Conservation (phyloP, 2,797 vertebrate genomes). For the Pagetopsis macropterus region DNA sequence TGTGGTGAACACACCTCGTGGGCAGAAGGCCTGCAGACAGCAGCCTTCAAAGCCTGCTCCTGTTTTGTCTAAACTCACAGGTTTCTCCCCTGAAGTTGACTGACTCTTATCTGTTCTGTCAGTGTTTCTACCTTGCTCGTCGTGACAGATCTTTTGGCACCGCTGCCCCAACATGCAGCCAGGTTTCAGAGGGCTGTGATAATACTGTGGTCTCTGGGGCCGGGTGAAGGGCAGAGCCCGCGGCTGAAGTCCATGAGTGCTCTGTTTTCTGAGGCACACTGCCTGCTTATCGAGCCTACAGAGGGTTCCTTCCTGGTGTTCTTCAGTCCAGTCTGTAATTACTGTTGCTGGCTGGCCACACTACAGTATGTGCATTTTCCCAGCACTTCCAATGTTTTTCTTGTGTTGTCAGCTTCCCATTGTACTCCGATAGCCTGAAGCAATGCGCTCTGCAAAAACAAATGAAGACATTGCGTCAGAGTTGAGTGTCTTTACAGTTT, state of each 20-base stretch:
- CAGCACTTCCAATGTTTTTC: conserved; percentile 76
- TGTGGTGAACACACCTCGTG: conserved; percentile 52
- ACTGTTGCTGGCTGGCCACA: conserved; percentile 58
- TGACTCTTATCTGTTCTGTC: conserved; percentile 49
- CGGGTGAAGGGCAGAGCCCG: conserved; percentile 60
- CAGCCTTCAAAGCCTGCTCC: conserved; percentile 46
- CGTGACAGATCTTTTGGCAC: conserved; percentile 64
- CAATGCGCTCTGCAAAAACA: conserved; percentile 58
- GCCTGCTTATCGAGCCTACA: conserved; percentile 79
- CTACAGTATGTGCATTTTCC: conserved; percentile 68
- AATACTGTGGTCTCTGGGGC: conserved; percentile 57
- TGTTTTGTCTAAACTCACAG: conserved; percentile 55
- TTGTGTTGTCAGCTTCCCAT: conserved; percentile 80
- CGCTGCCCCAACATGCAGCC: conserved; percentile 51
- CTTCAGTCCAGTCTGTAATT: conserved; percentile 79
- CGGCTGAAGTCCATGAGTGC: conserved; percentile 55
- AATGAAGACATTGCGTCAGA: conserved; percentile 40
- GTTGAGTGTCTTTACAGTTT: conserved; percentile 26
- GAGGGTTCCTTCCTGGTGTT: conserved; percentile 86
- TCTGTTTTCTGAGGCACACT: conserved; percentile 73
- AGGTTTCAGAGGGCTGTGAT: conserved; percentile 69
- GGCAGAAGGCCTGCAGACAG: conserved; percentile 44
- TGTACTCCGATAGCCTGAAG: conserved; percentile 71
- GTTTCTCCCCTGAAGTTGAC: conserved; percentile 57
- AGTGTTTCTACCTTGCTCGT: conserved; percentile 56